Evolutionary conservation across 2,797 vertebrate genomes (phyloP), one percentile per base, ranked within the genome.

Genomic region (Oreochromis grahami): DNA sequence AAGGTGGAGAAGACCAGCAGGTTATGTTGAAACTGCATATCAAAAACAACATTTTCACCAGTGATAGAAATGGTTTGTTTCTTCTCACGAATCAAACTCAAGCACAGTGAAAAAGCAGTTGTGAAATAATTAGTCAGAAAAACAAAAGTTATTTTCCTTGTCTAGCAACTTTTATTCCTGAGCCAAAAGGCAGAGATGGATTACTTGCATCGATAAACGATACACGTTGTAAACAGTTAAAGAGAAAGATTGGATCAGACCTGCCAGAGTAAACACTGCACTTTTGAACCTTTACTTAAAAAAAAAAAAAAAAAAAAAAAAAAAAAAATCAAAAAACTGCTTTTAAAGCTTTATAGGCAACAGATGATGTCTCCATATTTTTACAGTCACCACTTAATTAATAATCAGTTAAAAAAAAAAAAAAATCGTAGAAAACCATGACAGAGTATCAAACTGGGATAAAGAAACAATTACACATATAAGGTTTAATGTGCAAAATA

Each of bases 111-210:
- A 78, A 86, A 84, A 80, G 79, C 19, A 85, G 2, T 13, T 3
- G 50, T 81, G 55, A 60, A 58, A 58, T 32, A 58, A 58, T 78
- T 34, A 51, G 45, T 24, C 14, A 45, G 8, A 86, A 78, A 87
- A 70, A 77, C 63, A 83, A 77, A 89, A 68, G 72, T 2, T 8
- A 4, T 10, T 82, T 74, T 48, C 7, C 15, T 51, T 56, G 19
- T 51, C 32, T 91, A 82, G 94, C 93, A 93, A 94, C 88, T 13
- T 90, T 85, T 58, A 89, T 82, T 89, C 29, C 51, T 87, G 41
- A 84, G 85, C 83, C 87, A 87, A 87, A 87, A 85, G 89, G 83
- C 83, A 80, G 41, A 84, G 5, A 87, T 29, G 43, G 24, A 81
- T 82, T 34, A 90, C 51, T 85, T 86, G 52, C 82, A 93, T 76